Conservation (phyloP, 1,140 invertebrate species). For the Drosophila varians region DNA sequence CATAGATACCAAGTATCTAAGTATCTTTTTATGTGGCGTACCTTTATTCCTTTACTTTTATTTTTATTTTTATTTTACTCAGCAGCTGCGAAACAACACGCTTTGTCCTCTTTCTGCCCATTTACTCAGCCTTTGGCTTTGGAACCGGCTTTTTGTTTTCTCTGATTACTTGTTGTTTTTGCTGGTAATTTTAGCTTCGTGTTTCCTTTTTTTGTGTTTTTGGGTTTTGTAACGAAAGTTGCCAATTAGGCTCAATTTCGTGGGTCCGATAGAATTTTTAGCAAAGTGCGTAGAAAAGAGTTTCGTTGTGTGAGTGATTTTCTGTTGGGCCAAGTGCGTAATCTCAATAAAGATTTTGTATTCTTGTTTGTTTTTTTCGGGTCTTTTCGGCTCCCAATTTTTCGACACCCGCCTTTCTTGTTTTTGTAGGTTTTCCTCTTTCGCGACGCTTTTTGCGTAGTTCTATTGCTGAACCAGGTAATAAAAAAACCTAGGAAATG, state of each 20-base stretch:
- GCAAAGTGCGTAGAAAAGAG: slow-evolving; percentile 68
- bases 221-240: slow-evolving; percentile 65
- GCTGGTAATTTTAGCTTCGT: neutral
- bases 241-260: slow-evolving; percentile 57
- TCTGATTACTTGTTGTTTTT: slow-evolving; percentile 55
- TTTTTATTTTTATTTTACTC: neutral
- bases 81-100: slow-evolving; percentile 18
- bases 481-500: neutral
- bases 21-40: neutral
- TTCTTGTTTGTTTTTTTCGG: slow-evolving; percentile 33
- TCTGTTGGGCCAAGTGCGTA: slow-evolving; percentile 49
- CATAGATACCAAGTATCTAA: neutral
- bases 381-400: slow-evolving; percentile 13
- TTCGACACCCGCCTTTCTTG: slow-evolving; percentile 3
- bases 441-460: slow-evolving; percentile 56
- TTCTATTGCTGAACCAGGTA: slow-evolving; percentile 10
- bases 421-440: slow-evolving; percentile 53
- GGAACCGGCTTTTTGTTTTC: slow-evolving; percentile 79
- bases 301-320: slow-evolving; percentile 5
- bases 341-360: slow-evolving; percentile 61
- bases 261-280: slow-evolving; percentile 46
- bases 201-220: slow-evolving; percentile 7
- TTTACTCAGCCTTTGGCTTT: slow-evolving; percentile 11
- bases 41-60: neutral
- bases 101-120: neutral